Base-by-base conservation (phyloP, 2,888 invertebrate genomes). In the Cataglyphis altisquamis region DNA sequence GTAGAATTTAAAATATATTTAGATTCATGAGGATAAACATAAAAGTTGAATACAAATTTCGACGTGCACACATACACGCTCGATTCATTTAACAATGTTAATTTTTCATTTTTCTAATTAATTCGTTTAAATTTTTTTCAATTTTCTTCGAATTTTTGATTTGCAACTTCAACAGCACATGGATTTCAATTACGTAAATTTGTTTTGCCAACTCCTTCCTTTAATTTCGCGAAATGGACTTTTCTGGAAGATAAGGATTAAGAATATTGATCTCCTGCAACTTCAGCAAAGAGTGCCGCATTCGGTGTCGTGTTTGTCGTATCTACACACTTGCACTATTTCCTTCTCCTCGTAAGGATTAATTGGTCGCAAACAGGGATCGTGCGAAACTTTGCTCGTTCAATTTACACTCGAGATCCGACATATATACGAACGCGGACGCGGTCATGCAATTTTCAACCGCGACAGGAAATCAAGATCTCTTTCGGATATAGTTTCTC, bases 391-490 rank as follows among this genome's bases (percentile, higher is more conserved):
- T 87, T 89, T 84, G 70, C 74, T 85, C 83, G 83, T 83, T 89
- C 84, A 87, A 88, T 90, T 86, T 86, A 86, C 86, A 78, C 80
- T 82, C 57, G 75, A 62, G 48, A 70, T 84, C 60, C 74, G 57
- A 82, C 64, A 70, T 62, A 10, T 41, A 32, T 74, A 82, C 70
- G 68, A 21, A 70, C 62, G 64, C 67, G 60, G 55, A 52, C 52
- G 48, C 48, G 45, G 83, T 57, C 39, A 52, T 87, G 82, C 86
- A 87, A 89, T 88, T 91, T 87, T 84, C 82, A 84, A 83, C 82
- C 52, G 72, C 72, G 83, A 83, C 78, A 78, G 73, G 75, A 84
- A 87, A 87, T 90, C 87, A 90, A 86, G 85, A 89, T 90, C 84
- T 84, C 81, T 81, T 75, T 80, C 83, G 29, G 15, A 48, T 63